These are phyloP conservation scores for Thripadectes ignobilis DNA, from an alignment of 2,797 vertebrate species.

Conservation along the genomic window DNA sequence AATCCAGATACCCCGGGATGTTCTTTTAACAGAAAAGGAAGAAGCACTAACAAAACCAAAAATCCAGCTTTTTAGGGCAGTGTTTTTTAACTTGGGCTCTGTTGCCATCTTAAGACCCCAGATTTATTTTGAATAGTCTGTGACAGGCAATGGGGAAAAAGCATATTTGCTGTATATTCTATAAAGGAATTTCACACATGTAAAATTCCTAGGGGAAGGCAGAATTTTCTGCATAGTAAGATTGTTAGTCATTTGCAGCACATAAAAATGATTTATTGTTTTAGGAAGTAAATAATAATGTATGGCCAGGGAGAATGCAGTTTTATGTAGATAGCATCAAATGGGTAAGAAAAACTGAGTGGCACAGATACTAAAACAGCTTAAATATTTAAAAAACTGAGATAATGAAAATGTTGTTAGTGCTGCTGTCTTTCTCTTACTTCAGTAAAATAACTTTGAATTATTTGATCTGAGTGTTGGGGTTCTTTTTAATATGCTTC, in stretches of 20 bases:
- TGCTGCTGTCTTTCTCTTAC: neutral
- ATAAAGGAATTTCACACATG: neutral
- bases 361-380: neutral
- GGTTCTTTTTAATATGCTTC: neutral
- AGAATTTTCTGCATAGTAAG: neutral
- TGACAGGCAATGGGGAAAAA: neutral
- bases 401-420: neutral
- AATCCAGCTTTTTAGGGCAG: neutral
- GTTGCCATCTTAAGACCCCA: neutral
- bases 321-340: neutral
- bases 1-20: neutral
- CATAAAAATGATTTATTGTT: conserved; percentile 11
- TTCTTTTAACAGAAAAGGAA: neutral
- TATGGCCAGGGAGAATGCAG: neutral
- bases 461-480: neutral
- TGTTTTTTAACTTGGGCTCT: neutral
- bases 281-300: neutral
- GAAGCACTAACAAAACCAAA: neutral
- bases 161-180: neutral
- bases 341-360: neutral
- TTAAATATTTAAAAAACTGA: neutral
- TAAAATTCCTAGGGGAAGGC: neutral
- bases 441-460: neutral
- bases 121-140: neutral
- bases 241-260: neutral